Evolutionary conservation across 2,113 vertebrate genomes (phyloP), one percentile per base, ranked within the genome.

Genomic region (Dromiciops gliroides): DNA sequence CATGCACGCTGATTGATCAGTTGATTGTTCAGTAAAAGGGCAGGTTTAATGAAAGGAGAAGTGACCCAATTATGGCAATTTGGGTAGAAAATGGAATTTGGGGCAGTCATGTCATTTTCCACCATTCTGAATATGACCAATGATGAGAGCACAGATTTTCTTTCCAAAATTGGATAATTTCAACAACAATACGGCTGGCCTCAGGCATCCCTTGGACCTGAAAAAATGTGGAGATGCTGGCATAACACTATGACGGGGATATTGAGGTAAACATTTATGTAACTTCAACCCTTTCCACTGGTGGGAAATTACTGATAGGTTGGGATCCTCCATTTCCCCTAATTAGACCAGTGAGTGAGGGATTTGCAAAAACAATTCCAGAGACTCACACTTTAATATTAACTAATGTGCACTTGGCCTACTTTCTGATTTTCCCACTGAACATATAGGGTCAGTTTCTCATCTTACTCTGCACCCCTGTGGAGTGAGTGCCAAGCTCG

Each of bases 341-440:
- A 97, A 98, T 98, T 97, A 98, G 97, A 98, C 98, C 98, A 98
- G 98, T 94, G 97, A 97, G 97, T 97, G 96, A 98, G 98, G 97
- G 97, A 98, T 97, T 98, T 98, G 98, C 97, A 98, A 93, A 97
- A 97, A 97, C 98, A 97, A 95, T 98, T 97, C 97, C 98, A 97
- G 98, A 97, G 98, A 97, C 98, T 98, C 97, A 97, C 97, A 96
- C 98, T 98, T 98, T 98, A 98, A 98, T 98, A 98, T 98, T 98
- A 98, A 97, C 98, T 97, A 98, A 98, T 97, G 97, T 97, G 98
- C 97, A 98, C 96, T 98, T 98, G 98, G 98, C 98, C 98, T 98
- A 98, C 97, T 98, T 98, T 98, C 96, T 97, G 97, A 97, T 98
- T 98, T 97, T 98, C 98, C 98, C 98, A 98, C 96, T 98, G 98